Base-by-base conservation (phyloP, 2,888 invertebrate genomes). In the Drosophila emarginata region DNA sequence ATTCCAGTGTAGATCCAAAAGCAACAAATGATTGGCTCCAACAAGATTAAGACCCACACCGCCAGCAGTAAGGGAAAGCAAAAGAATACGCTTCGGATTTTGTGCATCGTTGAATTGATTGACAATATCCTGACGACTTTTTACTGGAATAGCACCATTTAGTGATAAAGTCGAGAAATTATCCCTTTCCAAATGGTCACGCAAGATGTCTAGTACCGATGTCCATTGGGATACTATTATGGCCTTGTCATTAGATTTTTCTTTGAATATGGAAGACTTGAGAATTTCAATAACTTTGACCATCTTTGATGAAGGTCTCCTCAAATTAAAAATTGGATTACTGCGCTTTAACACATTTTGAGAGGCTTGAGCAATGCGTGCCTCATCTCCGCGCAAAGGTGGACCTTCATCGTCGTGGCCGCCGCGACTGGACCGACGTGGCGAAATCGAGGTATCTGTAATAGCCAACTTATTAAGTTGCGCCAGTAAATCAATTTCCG, bases 1-100 rank as follows among this genome's bases (percentile, higher is more conserved):
- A 93, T 99, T 99, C 98, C 98, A 99, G 92, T 99, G 98, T 61
- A 97, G 94, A 92, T 99, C 99, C 21, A 98, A 91, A 36, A 99
- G 92, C 32, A 98, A 93, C 54, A 99, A 93, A 91, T 99, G 97
- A 93, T 97, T 98, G 0, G 96, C 99, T 2, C 98, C 99, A 64
- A 96, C 94, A 61, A 99, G 93, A 93, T 99, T 99, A 12, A 99
- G 93, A 0, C 99, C 99, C 14, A 98, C 98, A 26, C 98, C 99
- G 54, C 98, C 99, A 50, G 99, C 98, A 67, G 96, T 96, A 28
- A 99, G 93, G 0, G 98, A 98, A 0, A 99, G 93, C 50, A 99
- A 92, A 91, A 99, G 93, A 68, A 96, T 93, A 91, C 93, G 93
- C 51, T 94, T 93, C 9, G 93, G 93, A 15, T 92, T 92, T 0